Evolutionary conservation across 2,113 vertebrate genomes (phyloP), one percentile per base, ranked within the genome.

Genomic region (Podarcis raffonei): DNA sequence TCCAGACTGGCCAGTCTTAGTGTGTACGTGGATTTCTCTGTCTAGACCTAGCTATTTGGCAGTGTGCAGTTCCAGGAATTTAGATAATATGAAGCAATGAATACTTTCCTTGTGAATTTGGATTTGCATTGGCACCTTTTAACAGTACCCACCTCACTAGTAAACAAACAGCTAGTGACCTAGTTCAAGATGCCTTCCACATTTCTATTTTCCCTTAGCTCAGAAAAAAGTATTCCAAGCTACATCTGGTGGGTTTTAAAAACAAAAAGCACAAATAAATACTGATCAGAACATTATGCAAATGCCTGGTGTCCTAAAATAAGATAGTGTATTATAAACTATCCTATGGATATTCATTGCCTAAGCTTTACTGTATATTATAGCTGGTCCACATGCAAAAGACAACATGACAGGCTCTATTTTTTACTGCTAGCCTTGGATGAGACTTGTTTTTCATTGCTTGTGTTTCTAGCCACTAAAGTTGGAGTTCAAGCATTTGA

Each of bases 71-170:
- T 79, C 71, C 86, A 89, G 59, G 11, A 87, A 81, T 78, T 88
- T 91, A 89, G 25, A 72, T 69, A 93, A 87, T 30, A 42, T 90
- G 89, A 25, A 83, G 1, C 25, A 89, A 42, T 86, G 85, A 92
- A 75, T 93, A 92, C 88, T 95, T 93, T 88, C 85, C 80, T 71
- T 20, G 18, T 92, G 90, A 89, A 89, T 87, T 92, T 91, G 69
- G 81, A 91, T 93, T 95, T 95, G 91, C 93, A 85, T 93, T 96
- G 94, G 93, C 90, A 84, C 90, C 81, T 87, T 81, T 23, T 77
- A 91, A 82, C 77, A 83, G 85, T 87, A 87, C 83, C 39, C 87
- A 91, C 48, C 35, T n/a, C n/a, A 57, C 0, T 91, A 81, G 90
- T 87, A 93, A 92, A 89, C 32, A 92, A 91, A 91, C 79, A 89